These are phyloP conservation scores for Thecocarcelia acutangulata DNA, from an alignment of 2,888 invertebrate species.

Conservation along the genomic window DNA sequence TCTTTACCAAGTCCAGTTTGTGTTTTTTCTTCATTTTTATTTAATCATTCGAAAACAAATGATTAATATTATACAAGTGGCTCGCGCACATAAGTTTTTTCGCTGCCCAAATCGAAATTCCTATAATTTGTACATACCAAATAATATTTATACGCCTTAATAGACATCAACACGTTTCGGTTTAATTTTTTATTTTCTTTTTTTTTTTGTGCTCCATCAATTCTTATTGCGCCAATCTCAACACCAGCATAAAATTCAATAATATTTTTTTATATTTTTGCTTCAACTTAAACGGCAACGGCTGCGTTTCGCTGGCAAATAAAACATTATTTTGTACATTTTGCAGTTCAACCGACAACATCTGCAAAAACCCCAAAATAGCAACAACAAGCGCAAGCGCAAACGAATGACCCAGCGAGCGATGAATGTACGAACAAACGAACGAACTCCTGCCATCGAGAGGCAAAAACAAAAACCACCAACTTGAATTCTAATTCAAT, in stretches of 20 bases:
- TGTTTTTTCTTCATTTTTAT: constrained; percentile 65
- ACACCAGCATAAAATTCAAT: constrained; percentile 66
- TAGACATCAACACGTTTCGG: constrained; percentile 76
- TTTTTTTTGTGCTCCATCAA: constrained; percentile 17
- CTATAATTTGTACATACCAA: constrained; percentile 71
- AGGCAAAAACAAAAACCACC: constrained; percentile 5
- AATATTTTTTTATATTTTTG: constrained; percentile 34
- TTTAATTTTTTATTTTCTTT: constrained; percentile 13
- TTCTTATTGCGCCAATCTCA: constrained; percentile 58
- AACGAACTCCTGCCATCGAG: constrained; percentile 46
- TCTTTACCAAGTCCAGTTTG: constrained; percentile 39
- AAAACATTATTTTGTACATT: constrained; percentile 43
- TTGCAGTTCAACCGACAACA: constrained; percentile 41
- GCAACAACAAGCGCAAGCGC: background rate
- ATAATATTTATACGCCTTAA: constrained; percentile 77
- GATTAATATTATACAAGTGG: constrained; percentile 73
- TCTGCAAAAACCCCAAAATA: constrained; percentile 14
- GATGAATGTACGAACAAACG: constrained; percentile 2
- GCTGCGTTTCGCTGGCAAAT: constrained; percentile 41
- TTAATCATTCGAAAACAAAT: constrained; percentile 73
- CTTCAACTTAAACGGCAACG: constrained; percentile 13
- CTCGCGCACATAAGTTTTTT: constrained; percentile 64
- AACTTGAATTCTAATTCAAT: constrained; percentile 28
- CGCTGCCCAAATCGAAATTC: constrained; percentile 56
- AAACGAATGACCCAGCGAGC: background rate